Base-by-base conservation (phyloP, 2,888 invertebrate species). In the Nomada flava region DNA sequence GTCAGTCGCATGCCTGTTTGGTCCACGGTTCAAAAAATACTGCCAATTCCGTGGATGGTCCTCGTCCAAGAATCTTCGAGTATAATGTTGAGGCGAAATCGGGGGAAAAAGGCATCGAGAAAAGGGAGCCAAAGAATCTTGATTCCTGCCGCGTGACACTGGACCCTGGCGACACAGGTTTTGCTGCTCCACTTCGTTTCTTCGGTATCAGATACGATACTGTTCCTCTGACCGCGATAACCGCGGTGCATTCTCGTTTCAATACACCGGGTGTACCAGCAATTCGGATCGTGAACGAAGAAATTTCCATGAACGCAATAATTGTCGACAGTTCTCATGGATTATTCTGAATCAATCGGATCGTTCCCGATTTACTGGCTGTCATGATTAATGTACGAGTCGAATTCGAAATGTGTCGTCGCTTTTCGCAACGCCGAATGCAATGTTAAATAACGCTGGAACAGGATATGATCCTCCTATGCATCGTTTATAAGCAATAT, bases 151-250 rank as follows among this genome's bases (percentile, higher is more conserved):
- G 67, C 60, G 74, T 76, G 86, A 82, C 82, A 82, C 52, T 64
- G 59, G 57, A 79, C 57, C 76, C 57, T 23, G 57, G 60, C 74
- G 82, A 86, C 86, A 86, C 86, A 85, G 76, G 80, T 86, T 86
- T 85, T 76, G 80, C 74, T 75, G 72, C 65, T 80, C 76, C 71
- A 74, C 53, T 86, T 70, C 63, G 79, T 68, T 79, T 84, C 84
- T 71, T 71, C 82, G 74, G 65, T 81, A 73, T 76, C 78, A 70
- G 70, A 75, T 53, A 50, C 72, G 68, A 84, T 79, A 77, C 69
- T 81, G 78, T 76, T 68, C 64, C 82, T 71, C 68, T 52, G 68
- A 70, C 59, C 79, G 65, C 84, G 74, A 80, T 76, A 73, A 84
- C 79, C 82, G 68, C 69, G 73, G 53, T 26, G 26, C 52, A 60